These are phyloP conservation scores for Unio delphinus DNA, from an alignment of 2,888 invertebrate species.

Conservation along the genomic window DNA sequence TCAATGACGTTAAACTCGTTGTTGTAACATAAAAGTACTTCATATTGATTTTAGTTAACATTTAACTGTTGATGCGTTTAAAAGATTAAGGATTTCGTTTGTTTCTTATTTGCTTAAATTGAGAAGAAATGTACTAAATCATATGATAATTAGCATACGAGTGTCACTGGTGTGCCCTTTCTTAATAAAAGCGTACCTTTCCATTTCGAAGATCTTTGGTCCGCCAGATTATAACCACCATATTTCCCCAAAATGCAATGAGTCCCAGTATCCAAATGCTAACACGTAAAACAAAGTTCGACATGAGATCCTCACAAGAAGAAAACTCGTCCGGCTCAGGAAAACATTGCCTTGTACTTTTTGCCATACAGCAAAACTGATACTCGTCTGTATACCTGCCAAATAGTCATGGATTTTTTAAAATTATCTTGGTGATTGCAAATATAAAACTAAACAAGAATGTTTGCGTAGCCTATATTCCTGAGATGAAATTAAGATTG, in stretches of 20 bases:
- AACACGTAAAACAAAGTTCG: conserved; percentile 62
- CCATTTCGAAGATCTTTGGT: conserved; percentile 70
- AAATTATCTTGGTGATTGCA: not conserved
- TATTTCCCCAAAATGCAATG: conserved; percentile 62
- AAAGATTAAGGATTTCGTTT: no score
- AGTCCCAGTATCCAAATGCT: conserved; percentile 66
- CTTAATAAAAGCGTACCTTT: conserved; percentile 62
- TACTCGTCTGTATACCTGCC: conserved; percentile 70
- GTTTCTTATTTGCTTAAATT: no score
- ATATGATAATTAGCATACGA: no score
- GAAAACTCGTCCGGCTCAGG: conserved; percentile 69
- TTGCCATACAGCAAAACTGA: conserved; percentile 72
- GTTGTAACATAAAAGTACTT: no score
- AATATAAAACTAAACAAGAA: no score
- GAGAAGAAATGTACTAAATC: no score
- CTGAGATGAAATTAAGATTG: no score
- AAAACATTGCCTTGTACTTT: conserved; percentile 58
- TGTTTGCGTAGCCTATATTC: no score
- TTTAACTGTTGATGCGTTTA: no score
- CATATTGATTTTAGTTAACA: no score
- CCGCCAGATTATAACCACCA: conserved; percentile 64
- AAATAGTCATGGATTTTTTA: not conserved
- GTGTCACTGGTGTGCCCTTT: no score
- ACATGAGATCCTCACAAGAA: conserved; percentile 69
- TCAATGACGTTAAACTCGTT: no score